Percentiles rank a stretch among this genome's conserved stretches.
phyloP scores from a whole-genome alignment of 1,140 invertebrate genomes.

The Drosophila santomea region DNA sequence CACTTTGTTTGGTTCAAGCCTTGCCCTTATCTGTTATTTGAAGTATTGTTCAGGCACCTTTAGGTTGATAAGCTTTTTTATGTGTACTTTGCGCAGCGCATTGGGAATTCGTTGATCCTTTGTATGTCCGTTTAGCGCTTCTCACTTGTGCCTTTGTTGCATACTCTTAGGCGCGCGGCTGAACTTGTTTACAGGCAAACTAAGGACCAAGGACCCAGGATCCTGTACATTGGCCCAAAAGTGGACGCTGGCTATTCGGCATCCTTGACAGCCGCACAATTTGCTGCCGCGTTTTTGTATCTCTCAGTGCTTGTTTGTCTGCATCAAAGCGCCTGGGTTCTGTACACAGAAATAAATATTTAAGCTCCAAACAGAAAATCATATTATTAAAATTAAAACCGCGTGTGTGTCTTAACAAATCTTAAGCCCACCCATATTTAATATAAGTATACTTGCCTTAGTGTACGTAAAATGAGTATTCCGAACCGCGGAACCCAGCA shows the following conservation, averaged over 20 bases:
- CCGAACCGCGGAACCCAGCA: no score
- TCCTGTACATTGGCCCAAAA: constrained; percentile 32
- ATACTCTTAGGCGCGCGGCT: constrained; percentile 68
- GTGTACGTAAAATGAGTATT: no score
- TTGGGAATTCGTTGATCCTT: background rate
- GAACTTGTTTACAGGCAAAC: constrained; percentile 74
- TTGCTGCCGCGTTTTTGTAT: constrained; percentile 73
- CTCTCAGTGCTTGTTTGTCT: constrained; percentile 62
- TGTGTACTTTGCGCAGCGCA: background rate
- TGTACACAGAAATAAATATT: constrained; percentile 4
- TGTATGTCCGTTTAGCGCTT: constrained; percentile 11
- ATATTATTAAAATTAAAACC: no score
- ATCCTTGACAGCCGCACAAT: constrained; percentile 73
- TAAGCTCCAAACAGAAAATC: background rate
- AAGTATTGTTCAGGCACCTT: no score
- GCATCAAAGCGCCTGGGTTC: constrained; percentile 5
- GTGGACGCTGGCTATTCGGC: constrained; percentile 18
- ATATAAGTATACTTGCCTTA: no score
- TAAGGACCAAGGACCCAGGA: constrained; percentile 21
- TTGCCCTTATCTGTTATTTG: no score
- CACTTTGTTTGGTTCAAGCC: no score
- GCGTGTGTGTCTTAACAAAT: no score
- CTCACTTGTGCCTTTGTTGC: constrained; percentile 52
- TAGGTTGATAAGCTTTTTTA: background rate
- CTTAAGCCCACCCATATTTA: no score